These are phyloP conservation scores for Struthio camelus DNA, from an alignment of 2,113 vertebrate species.

Conservation along the genomic window DNA sequence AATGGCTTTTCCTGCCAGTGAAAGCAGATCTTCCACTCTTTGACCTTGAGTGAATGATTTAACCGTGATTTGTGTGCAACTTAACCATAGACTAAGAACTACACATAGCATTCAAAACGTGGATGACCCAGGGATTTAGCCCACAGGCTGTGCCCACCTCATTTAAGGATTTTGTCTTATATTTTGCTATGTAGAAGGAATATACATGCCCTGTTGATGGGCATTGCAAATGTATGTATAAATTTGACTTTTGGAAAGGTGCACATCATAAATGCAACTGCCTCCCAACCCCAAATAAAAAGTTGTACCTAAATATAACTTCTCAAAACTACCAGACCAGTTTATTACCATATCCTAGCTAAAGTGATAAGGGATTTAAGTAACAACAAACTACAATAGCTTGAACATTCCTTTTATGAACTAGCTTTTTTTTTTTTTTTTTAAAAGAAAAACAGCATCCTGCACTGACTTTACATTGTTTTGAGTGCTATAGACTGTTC, in stretches of 20 bases:
- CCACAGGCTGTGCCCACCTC: background rate
- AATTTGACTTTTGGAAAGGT: background rate
- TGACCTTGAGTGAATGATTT: constrained; percentile 39
- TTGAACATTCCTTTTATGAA: background rate
- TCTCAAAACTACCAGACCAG: background rate
- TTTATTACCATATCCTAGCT: background rate
- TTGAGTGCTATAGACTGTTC: background rate
- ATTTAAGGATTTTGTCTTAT: background rate
- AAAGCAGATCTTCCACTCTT: constrained; percentile 25
- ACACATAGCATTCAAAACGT: background rate
- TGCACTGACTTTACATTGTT: background rate
- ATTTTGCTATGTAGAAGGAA: background rate
- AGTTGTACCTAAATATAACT: background rate
- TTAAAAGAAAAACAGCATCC: background rate
- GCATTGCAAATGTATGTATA: background rate
- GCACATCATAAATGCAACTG: background rate
- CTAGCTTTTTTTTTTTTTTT: background rate
- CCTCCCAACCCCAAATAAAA: background rate
- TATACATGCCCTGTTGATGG: background rate
- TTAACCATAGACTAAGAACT: background rate
- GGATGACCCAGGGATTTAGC: background rate
- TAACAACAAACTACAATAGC: background rate
- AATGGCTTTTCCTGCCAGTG: constrained; percentile 44
- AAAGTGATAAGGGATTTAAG: background rate
- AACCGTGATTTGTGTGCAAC: constrained; percentile 24